Percentiles rank a stretch among this genome's conserved stretches.
Conservation (phyloP, 2,888 invertebrate species). For the Drepanosiphum platanoidis region DNA sequence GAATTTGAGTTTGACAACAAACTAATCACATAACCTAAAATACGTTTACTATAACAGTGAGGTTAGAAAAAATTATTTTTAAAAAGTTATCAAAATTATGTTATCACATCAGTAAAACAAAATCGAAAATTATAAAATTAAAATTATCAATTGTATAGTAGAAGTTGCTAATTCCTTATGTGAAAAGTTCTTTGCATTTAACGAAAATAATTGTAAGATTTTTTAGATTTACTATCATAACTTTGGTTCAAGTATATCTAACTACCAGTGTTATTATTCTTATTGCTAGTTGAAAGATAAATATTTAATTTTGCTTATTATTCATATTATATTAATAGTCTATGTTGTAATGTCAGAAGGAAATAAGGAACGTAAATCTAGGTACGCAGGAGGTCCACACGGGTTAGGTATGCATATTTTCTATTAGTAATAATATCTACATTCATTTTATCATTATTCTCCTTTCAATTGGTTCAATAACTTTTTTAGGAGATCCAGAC, state of each 20-base stretch:
- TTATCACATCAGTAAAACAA: background rate
- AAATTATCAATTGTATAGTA: background rate
- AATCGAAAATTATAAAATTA: background rate
- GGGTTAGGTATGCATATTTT: slow-evolving; percentile 69
- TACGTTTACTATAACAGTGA: background rate
- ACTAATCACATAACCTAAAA: slow-evolving; percentile 60
- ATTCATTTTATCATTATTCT: background rate
- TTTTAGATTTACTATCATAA: background rate
- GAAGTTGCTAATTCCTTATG: background rate
- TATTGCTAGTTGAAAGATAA: background rate
- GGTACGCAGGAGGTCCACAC: slow-evolving; percentile 69
- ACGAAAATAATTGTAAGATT: background rate
- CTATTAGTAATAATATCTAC: background rate
- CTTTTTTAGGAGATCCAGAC: slow-evolving; percentile 81
- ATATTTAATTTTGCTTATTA: background rate
- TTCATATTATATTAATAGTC: background rate
- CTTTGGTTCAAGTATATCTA: background rate
- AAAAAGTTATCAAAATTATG: background rate
- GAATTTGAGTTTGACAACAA: slow-evolving; percentile 61
- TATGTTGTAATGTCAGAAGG: background rate
- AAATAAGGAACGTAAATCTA: background rate
- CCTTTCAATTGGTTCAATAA: background rate
- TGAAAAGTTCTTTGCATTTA: no score
- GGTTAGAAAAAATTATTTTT: slow-evolving; percentile 2
- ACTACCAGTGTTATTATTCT: background rate